These are phyloP conservation scores for Cerceris ruficornis DNA, from an alignment of 2,888 invertebrate species.

Conservation along the genomic window DNA sequence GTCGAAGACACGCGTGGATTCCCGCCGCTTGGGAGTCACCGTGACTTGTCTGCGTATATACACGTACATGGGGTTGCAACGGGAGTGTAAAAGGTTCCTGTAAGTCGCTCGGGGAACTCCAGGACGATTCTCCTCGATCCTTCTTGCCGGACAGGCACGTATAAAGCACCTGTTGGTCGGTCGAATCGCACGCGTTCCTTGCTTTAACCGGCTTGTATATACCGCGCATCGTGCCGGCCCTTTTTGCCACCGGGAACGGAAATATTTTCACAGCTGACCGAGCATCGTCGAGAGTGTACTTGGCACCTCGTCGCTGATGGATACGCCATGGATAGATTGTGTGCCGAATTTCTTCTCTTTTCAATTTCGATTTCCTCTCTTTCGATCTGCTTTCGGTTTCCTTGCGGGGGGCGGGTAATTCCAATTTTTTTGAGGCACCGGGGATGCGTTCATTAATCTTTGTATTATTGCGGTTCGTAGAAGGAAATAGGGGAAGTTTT, in stretches of 20 bases:
- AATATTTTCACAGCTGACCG: slow-evolving; percentile 71
- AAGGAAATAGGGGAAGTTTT: too few relatives aligned
- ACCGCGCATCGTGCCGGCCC: slow-evolving; percentile 55
- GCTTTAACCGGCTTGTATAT: slow-evolving; percentile 62
- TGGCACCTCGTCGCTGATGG: slow-evolving; percentile 62
- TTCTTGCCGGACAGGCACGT: slow-evolving; percentile 68
- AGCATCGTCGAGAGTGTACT: slow-evolving; percentile 57
- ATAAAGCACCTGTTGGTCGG: slow-evolving; percentile 70
- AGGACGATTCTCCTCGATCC: slow-evolving; percentile 67
- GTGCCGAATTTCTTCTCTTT: slow-evolving; percentile 2
- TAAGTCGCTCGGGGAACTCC: slow-evolving; percentile 56
- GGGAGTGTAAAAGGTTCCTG: slow-evolving; percentile 57
- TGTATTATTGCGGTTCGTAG: too few relatives aligned
- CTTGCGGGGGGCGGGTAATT: background rate
- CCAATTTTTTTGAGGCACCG: background rate
- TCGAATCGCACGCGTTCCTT: slow-evolving; percentile 69
- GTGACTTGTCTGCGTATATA: slow-evolving; percentile 43
- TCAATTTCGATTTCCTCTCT: background rate
- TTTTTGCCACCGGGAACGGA: slow-evolving; percentile 67
- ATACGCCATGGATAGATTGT: slow-evolving; percentile 44
- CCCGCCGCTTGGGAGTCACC: slow-evolving; percentile 53
- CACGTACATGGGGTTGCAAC: slow-evolving; percentile 39
- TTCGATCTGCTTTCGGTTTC: background rate
- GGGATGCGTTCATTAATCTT: background rate
- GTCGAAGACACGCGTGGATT: slow-evolving; percentile 63